Percentiles rank a stretch among this genome's conserved stretches.
Conservation (phyloP, 2,888 invertebrate genomes). For the Clusia tigrina region DNA sequence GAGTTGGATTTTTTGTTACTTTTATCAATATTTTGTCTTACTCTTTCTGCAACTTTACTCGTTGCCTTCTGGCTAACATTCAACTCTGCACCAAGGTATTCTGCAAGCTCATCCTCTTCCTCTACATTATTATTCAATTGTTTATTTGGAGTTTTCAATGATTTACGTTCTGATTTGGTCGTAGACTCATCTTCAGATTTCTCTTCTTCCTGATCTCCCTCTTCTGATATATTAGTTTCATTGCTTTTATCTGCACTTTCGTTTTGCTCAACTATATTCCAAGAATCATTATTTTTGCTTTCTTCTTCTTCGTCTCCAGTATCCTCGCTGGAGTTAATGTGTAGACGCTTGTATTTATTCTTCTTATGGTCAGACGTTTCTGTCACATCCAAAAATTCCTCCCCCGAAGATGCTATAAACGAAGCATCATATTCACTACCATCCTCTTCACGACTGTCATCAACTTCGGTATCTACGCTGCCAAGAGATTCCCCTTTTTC, state of each 20-base stretch:
- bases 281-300: neutral
- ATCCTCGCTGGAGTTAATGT: neutral
- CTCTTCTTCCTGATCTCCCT: neutral
- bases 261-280: neutral
- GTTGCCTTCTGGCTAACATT: too few relatives aligned
- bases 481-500: conserved; percentile 68
- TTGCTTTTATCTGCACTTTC: neutral
- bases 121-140: too few relatives aligned
- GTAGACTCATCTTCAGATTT: too few relatives aligned
- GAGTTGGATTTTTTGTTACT: too few relatives aligned
- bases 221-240: neutral
- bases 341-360: neutral
- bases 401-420: conserved; percentile 66
- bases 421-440: conserved; percentile 66
- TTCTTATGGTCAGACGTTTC: neutral
- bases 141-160: too few relatives aligned
- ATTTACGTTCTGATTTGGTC: too few relatives aligned
- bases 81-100: too few relatives aligned
- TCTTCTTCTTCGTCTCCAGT: neutral
- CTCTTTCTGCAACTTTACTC: too few relatives aligned
- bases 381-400: conserved; percentile 20
- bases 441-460: conserved; percentile 55
- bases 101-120: too few relatives aligned
- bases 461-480: conserved; percentile 61
- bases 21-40: too few relatives aligned